These are phyloP conservation scores for Cephus pulcher DNA, from an alignment of 2,888 invertebrate genomes.

Conservation along the genomic window DNA sequence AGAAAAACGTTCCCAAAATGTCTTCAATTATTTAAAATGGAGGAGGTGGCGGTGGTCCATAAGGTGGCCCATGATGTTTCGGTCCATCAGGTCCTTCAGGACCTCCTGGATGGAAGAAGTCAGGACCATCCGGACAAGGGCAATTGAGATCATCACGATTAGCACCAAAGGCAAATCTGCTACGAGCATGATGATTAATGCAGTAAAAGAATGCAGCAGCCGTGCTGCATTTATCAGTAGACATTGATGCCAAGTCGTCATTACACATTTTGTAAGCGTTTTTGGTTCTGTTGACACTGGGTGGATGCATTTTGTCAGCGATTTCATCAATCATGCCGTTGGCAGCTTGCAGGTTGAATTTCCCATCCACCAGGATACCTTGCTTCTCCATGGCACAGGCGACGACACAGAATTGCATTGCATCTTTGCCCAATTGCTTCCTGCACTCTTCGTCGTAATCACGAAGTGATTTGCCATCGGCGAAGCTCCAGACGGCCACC, in stretches of 20 bases:
- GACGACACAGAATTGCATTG: background rate
- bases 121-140: too few species aligned
- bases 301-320: background rate
- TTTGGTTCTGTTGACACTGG: background rate
- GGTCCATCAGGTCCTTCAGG: background rate
- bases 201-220: constrained; percentile 16
- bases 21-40: background rate
- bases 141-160: too few species aligned
- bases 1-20: too few species aligned
- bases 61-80: too few species aligned
- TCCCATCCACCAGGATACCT: constrained; percentile 8
- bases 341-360: constrained; percentile 2
- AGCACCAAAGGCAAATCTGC: too few species aligned
- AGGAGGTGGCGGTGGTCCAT: background rate
- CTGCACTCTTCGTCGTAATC: constrained; percentile 12
- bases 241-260: background rate
- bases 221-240: constrained; percentile 4
- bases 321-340: background rate
- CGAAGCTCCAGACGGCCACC: too few species aligned
- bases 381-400: constrained; percentile 16
- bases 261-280: background rate
- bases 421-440: background rate
- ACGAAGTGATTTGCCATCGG: background rate
- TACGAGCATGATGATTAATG: background rate
- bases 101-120: too few species aligned